phyloP scores from a whole-genome alignment of 2,797 vertebrate species.

The Choloepus didactylus region DNA sequence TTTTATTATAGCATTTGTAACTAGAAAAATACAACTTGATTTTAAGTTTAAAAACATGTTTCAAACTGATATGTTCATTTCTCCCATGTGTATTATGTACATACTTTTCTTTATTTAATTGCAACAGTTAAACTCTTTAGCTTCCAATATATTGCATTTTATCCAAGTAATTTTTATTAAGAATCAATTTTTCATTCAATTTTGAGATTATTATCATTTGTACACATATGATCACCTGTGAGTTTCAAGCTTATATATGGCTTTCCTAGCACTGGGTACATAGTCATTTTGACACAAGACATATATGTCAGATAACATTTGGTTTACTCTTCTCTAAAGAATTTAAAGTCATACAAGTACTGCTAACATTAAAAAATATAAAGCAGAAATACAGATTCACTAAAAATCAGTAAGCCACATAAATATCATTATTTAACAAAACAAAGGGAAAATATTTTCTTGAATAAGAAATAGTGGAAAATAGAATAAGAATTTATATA shows the following conservation, averaged over 20 bases:
- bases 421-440: background rate
- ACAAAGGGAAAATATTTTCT: rapidly evolving
- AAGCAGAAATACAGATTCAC: slow-evolving; percentile 49
- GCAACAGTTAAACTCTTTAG: background rate
- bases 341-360: slow-evolving; percentile 62
- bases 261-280: background rate
- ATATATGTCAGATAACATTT: slow-evolving; percentile 70
- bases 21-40: background rate
- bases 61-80: background rate
- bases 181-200: background rate
- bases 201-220: slow-evolving; percentile 51
- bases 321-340: slow-evolving; percentile 71
- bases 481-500: background rate
- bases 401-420: slow-evolving; percentile 49
- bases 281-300: slow-evolving; percentile 49
- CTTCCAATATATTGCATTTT: slow-evolving; percentile 23
- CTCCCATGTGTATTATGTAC: background rate
- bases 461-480: background rate
- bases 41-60: background rate
- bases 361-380: slow-evolving; percentile 59
- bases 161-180: background rate
- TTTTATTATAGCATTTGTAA: background rate
- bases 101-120: background rate
- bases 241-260: background rate
- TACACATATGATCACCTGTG: slow-evolving; percentile 45